Base-by-base conservation (phyloP, 2,888 invertebrate genomes). In the Lysandra coridon region DNA sequence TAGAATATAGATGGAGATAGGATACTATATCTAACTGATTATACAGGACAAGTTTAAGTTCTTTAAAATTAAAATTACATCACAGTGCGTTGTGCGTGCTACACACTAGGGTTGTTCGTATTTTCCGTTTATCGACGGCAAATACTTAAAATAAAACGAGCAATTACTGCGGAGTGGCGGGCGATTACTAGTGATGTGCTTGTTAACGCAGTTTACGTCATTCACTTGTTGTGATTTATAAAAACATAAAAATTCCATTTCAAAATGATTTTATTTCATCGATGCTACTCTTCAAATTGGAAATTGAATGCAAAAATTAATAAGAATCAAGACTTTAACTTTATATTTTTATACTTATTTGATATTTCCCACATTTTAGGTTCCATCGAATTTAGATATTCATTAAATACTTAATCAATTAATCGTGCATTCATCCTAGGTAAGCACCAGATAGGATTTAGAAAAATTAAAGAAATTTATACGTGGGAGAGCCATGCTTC, bases 161-260 rank as follows among this genome's bases (percentile, higher is more conserved):
- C 90, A 92, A 91, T 93, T 90, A 88, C 89, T 89, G 90, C 91
- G 91, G 89, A 90, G 84, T 87, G 87, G 85, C 86, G 84, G 87
- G 86, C 90, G 89, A 92, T 92, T 92, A 91, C 90, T 89, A 90
- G 91, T 91, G 90, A 92, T 91, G 90, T 89, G 88, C 90, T 90
- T 91, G 92, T 91, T 90, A 87, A 90, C 88, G 88, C 87, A 86
- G 87, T 88, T 89, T 83, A 79, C 82, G 78, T 80, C 78, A 6
- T 44, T 44, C 44, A 23, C 74, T 40, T 74, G 73, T 37, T 82
- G 82, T 81, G 79, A 83, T 80, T 81, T 83, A n/a, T 40, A 74
- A 23, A 44, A 44, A 69, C 69, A 69, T 69, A 14, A 69, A 33
- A 69, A 33, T 33, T 69, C 33, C 14, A 4, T 69, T 37, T 33